Evolutionary conservation across 23 tunicate genomes (phyloP).

Genomic region (Ciona savignyi): DNA sequence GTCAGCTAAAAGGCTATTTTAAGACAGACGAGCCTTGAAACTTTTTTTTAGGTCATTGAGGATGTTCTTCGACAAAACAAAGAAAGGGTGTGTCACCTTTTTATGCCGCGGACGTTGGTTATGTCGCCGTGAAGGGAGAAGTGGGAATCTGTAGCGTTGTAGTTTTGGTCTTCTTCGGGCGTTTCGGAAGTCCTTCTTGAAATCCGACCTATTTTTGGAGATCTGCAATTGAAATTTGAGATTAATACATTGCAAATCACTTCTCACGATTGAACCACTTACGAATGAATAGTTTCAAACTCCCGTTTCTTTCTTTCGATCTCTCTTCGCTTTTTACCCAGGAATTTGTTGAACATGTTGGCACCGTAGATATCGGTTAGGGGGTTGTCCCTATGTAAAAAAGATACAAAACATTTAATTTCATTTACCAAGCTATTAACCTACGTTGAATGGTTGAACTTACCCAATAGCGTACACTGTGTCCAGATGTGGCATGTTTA

Average conservation of each 20-base stretch:
- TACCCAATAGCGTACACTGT: constrained; percentile 93
- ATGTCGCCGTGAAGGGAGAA: constrained; percentile 69
- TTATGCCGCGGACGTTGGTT: constrained; percentile 76
- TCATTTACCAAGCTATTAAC: too few relatives aligned
- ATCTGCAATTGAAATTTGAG: too few relatives aligned
- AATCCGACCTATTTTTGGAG: neutral
- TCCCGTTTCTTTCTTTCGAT: constrained; percentile 29
- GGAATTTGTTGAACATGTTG: constrained; percentile 80
- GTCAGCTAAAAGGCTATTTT: too few relatives aligned
- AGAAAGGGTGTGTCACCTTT: too few relatives aligned
- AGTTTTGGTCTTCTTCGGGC: constrained; percentile 5
- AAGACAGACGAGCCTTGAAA: too few relatives aligned
- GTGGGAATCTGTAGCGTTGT: constrained; percentile 25
- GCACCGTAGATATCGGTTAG: constrained; percentile 95
- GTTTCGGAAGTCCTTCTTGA: neutral
- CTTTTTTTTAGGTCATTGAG: too few relatives aligned
- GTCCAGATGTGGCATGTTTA: constrained; percentile 48
- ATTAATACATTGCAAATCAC: too few relatives aligned
- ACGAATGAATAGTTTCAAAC: too few relatives aligned
- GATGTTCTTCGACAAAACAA: too few relatives aligned
- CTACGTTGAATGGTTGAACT: neutral
- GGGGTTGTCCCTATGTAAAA: constrained; percentile 81
- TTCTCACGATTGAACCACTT: too few relatives aligned
- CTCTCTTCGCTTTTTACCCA: constrained; percentile 39
- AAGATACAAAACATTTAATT: too few relatives aligned